Evolutionary conservation across 2,888 invertebrate species (phyloP), one percentile per base, ranked within the genome.

Genomic region (Gari tellinella): DNA sequence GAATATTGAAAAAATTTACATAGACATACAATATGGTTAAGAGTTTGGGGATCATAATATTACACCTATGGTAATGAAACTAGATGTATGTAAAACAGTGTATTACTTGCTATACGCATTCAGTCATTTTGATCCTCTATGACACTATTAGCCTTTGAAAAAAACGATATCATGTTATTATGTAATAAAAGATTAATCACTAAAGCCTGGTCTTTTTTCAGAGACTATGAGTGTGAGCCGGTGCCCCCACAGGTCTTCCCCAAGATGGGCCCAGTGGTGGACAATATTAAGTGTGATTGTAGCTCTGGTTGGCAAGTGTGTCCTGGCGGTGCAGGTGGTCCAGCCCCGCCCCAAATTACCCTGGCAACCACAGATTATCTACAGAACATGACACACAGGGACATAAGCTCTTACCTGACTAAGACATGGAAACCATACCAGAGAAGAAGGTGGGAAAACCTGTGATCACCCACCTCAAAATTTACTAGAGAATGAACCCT

Each of bases 361-460:
- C 83, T 91, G 5, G 84, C 90, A 2, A 92, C 93, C 38, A 90
- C 91, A 25, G 93, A 94, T 80, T 86, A 89, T 57, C 80, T 94
- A 68, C 89, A 90, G 72, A 93, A 94, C 82, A 79, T 93, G 88
- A 93, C 93, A n/a, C 90, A 89, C 14, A 81, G 91, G 7, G 92
- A 93, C 80, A 90, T 94, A 55, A 91, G 92, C 61, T 89, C 91
- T 31, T 91, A 90, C 89, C 63, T 91, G 10, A 66, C 90, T n/a
- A 90, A 90, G 65, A 90, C 90, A 21, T 80, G 75, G 56, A 66
- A 85, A 25, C 46, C 80, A 21, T 92, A 90, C 81, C 85, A 88
- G 63, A 90, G 90, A 68, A 83, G 85, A 72, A 88, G 92, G 91
- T 93, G 78, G 55, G 79, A 55, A 25, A 3, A 41, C 4, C 10